Evolutionary conservation across 2,113 vertebrate species (phyloP), one percentile per base, ranked within the genome.

Genomic region (Tonatia bakeri): DNA sequence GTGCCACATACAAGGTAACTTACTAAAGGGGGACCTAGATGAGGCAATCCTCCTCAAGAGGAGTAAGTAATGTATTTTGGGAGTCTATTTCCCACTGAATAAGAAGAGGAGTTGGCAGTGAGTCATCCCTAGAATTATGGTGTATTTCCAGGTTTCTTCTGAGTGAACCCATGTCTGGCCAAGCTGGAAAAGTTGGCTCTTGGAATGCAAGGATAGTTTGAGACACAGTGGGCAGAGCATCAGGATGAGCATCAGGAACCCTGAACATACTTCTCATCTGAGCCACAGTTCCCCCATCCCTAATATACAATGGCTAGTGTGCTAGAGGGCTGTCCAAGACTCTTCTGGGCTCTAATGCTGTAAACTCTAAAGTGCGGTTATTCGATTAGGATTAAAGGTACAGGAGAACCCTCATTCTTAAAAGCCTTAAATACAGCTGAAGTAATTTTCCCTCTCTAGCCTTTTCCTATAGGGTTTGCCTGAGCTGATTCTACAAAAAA

Each of bases 121-220:
- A 91, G 70, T n/a, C 33, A 82, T 75, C 65, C 65, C 80, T 59
- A 45, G 40, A 56, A 72, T 38, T 61, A 28, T 12, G 1, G 47
- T 77, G 31, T 82, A 92, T 79, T 84, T 94, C 76, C 43, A 80
- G 77, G 90, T 70, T 90, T 87, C 87, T 92, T 91, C 59, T 64
- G 36, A 93, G 77, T 81, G 72, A 91, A 77, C 8, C 38, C 56
- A 69, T 16, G 26, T 61, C 52, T 65, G 75, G 40, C 76, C 50
- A 91, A 73, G 15, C 28, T 47, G 31, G 61, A 14, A 64, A 31
- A 84, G 19, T 28, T n/a, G 80, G 36, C 89, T 88, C 54, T 26
- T 69, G 33, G 82, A 89, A 82, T 77, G 31, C 61, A 82, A 89
- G 69, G 50, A 64, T 20, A 24, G 52, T 52, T 61, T 0, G 9